Evolutionary conservation across 2,888 invertebrate species (phyloP).

Genomic region (Sphaeridia pumilis): DNA sequence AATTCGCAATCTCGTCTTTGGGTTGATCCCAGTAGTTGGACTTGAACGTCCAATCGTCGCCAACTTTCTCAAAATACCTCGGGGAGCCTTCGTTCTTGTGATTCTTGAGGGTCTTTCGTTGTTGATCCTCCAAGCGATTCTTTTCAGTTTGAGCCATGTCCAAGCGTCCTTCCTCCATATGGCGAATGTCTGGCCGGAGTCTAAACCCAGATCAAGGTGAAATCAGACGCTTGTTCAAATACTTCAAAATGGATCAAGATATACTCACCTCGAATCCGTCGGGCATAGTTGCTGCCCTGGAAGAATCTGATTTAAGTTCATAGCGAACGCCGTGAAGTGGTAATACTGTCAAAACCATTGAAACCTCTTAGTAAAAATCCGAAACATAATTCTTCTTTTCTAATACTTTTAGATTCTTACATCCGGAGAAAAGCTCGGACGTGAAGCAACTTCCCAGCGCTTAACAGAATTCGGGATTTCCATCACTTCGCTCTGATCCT

Average conservation of each 20-base stretch:
- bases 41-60: constrained; percentile 30
- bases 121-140: constrained; percentile 80
- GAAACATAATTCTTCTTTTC: not conserved
- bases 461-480: constrained; percentile 66
- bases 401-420: constrained; percentile 42
- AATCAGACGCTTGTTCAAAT: too few relatives aligned
- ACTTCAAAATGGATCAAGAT: too few relatives aligned
- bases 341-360: constrained; percentile 71
- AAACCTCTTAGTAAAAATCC: too few relatives aligned
- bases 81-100: constrained; percentile 23
- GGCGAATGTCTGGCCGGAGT: constrained; percentile 75
- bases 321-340: constrained; percentile 82
- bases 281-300: constrained; percentile 61
- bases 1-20: constrained; percentile 19
- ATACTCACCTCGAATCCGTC: constrained; percentile 56
- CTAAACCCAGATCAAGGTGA: too few relatives aligned
- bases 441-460: constrained; percentile 69
- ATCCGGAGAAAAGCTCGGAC: constrained; percentile 66
- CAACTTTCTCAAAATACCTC: constrained; percentile 28
- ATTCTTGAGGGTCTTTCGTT: constrained; percentile 48
- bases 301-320: constrained; percentile 77
- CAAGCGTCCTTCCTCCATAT: constrained; percentile 78
- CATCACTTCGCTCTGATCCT: constrained; percentile 51
- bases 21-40: constrained; percentile 26
- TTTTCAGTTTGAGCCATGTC: constrained; percentile 82